Evolutionary conservation across 2,113 vertebrate genomes (phyloP), one percentile per base, ranked within the genome.

Genomic region (Chascanopsetta lugubris): DNA sequence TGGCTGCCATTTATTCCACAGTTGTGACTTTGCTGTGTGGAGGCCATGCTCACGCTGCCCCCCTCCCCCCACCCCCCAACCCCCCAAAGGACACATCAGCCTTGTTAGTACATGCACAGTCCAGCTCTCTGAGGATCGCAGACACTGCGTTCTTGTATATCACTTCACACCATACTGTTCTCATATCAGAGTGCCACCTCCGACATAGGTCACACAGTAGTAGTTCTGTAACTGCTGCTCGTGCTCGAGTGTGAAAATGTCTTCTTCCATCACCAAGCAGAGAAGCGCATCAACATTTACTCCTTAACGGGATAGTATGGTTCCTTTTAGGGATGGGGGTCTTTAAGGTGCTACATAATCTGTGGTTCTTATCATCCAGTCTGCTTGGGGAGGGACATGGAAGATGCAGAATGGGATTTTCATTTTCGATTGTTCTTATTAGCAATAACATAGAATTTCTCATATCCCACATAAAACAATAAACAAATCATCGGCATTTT

Each of bases 71-170:
- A n/a, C n/a, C n/a, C n/a, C n/a, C n/a, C n/a, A n/a, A n/a, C 72
- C 69, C 64, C 72, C 69, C 65, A 21, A 32, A 55, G 55, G 69
- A 76, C 49, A 30, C 72, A 74, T 79, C 62, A 69, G 47, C 64
- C 38, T 38, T 32, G 27, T 21, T 36, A 60, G 72, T 71, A 72
- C 65, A 80, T 69, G 72, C 80, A 79, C 66, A 64, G 76, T 64
- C 50, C 64, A 73, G 43, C 24, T 66, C 60, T 53, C 36, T 29
- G 4, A 24, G 48, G 34, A 38, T 50, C 13, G 12, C 26, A 57
- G 61, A 80, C 47, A 25, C 29, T 73, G 34, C 26, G 54, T 63
- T 48, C 36, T 50, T 51, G 32, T 54, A 38, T 36, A 26, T 58
- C 45, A 38, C 46, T 50, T 63, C 42, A 59, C 22, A 30, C 24